phyloP scores from a whole-genome alignment of 2,888 invertebrate species.

The Drosophila mimetica region DNA sequence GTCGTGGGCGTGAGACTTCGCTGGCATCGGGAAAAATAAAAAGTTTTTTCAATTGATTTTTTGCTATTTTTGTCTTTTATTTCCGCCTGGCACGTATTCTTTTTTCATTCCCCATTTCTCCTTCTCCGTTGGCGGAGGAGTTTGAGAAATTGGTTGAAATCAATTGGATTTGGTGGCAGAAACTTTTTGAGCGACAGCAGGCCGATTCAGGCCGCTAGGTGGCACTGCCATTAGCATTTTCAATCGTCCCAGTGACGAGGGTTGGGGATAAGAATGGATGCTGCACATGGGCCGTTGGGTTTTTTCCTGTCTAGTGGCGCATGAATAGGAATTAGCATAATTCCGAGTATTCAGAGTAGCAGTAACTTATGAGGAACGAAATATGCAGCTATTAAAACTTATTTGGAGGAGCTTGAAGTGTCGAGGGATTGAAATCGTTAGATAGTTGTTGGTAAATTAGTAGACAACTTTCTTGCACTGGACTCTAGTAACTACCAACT shows the following conservation, averaged over 20 bases:
- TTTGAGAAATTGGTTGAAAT: slow-evolving; percentile 75
- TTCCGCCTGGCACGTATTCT: slow-evolving; percentile 62
- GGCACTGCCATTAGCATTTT: slow-evolving; percentile 47
- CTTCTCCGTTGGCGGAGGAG: slow-evolving; percentile 29
- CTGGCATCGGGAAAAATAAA: slow-evolving; percentile 45
- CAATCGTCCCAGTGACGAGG: slow-evolving; percentile 7
- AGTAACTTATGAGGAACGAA: slow-evolving; percentile 12
- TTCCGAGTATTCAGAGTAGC: slow-evolving; percentile 2
- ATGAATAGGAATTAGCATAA: slow-evolving; percentile 26
- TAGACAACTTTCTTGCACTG: slow-evolving; percentile 1
- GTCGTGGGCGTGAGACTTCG: slow-evolving; percentile 39
- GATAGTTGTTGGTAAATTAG: neutral
- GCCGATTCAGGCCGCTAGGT: slow-evolving; percentile 36
- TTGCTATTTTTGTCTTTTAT: slow-evolving; percentile 68
- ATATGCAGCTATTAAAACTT: neutral
- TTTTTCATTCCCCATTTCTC: slow-evolving; percentile 13
- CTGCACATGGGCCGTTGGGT: slow-evolving; percentile 16
- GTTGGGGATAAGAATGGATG: neutral
- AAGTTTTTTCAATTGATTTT: slow-evolving; percentile 79
- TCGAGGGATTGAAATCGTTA: neutral
- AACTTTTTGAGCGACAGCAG: slow-evolving; percentile 60
- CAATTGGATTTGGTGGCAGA: slow-evolving; percentile 73
- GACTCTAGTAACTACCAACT: neutral
- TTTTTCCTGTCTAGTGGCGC: neutral
- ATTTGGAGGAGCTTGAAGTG: neutral